Evolutionary conservation across 2,113 vertebrate species (phyloP), one percentile per base, ranked within the genome.

Genomic region (Rhea pennata): DNA sequence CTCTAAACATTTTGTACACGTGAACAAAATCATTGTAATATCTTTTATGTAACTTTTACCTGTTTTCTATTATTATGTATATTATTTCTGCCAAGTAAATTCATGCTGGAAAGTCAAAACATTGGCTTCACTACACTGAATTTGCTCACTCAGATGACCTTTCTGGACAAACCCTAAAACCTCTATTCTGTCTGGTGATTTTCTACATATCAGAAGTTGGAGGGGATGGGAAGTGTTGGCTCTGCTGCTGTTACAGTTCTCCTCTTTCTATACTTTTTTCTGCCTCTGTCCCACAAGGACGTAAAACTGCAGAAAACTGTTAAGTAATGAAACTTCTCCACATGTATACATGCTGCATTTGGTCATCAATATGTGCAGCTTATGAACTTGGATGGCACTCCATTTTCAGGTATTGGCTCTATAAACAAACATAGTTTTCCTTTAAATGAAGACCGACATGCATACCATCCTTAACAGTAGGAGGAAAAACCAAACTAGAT

Each of bases 21-120:
- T 95, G 66, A 96, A 84, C 66, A 92, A 89, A 65, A 79, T 80
- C 61, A 84, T 65, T 21, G 66, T 84, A 77, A 91, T 50, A 91
- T 71, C 42, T 95, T 95, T 84, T 69, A 82, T 65, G 51, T 85
- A 39, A 62, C 78, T 96, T 82, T 67, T 73, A 88, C 58, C 91
- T 74, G 74, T 44, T 33, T 27, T 84, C 66, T 92, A 48, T 78
- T 84, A 92, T 72, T 89, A 89, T 26, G 42, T 21, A n/a, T 85
- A 82, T 46, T 64, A 89, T 81, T 81, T 79, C 51, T 89, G 74
- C 48, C 33, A 64, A 89, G 42, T 26, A 89, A 78, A 71, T 66
- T 80, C 3, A 3, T 44, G 40, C 33, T 64, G 46, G 31, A 85
- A 85, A 19, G 24, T 76, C 48, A 90, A 94, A 90, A 22, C 31